Evolutionary conservation across 2,797 vertebrate species (phyloP), one percentile per base, ranked within the genome.

Genomic region (Semotilus atromaculatus): DNA sequence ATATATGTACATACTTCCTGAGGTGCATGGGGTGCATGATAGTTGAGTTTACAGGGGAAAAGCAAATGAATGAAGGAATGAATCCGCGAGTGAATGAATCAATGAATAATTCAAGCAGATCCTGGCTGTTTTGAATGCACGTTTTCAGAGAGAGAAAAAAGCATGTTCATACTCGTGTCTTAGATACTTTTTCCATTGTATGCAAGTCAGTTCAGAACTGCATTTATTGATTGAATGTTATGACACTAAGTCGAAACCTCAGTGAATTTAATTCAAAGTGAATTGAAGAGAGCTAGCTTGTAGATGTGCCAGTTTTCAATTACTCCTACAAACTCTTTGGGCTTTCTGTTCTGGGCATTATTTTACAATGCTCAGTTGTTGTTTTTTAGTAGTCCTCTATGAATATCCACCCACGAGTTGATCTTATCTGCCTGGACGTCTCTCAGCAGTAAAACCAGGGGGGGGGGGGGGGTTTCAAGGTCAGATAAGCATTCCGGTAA

Each of bases 401-500:
- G 62, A 60, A 83, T 29, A 71, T 55, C 75, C 43, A 73, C 85
- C 80, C 75, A 80, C 75, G 23, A 72, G 66, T 62, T 80, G 55
- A 58, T 67, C 68, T 75, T 81, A 82, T 87, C 64, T 0, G 11
- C 62, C 38, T 72, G 71, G 55, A 45, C 23, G 36, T 51, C 43
- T 81, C 72, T 71, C 38, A 31, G 66, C 78, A 60, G 43, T 82
- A 76, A 85, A 79, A 76, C 67, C 53, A 85, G 45, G 60, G 58
- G 64, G 51, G 60, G 26, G 83, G 45, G 60, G 58, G 64, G 51
- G 60, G 26, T 58, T 67, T 82, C 68, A 74, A 81, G 87, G 79
- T 79, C 73, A 86, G 74, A 76, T 78, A 82, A 78, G 78, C 64
- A 16, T 80, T 84, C 72, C 26, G 18, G 34, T 81, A 88, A 84